Base-by-base conservation (phyloP, 2,888 invertebrate species). In the Galerucella nymphaeae region DNA sequence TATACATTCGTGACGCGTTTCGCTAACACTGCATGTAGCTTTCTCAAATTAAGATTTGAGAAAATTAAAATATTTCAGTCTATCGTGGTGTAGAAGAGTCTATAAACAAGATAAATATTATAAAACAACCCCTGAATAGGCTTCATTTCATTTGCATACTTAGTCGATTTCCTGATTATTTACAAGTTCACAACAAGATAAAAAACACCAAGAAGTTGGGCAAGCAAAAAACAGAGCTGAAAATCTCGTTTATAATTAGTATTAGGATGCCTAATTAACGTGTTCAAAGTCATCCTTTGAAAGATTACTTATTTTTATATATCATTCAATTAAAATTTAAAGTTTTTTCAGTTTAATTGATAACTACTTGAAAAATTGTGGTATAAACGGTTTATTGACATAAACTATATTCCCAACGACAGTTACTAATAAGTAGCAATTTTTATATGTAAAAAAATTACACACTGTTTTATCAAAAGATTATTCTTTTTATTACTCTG, bases 231-330 rank as follows among this genome's bases (percentile, higher is more conserved):
- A n/a, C 77, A 76, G 23, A 63, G 63, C 58, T 53, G 53, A 18
- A 55, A 30, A 79, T 77, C 78, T 80, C 75, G 68, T 78, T 78
- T 71, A 73, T 79, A 75, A 76, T 74, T 78, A 80, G 77, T 81
- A 81, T 80, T 82, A 80, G 78, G 76, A 77, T 78, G 77, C 72
- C 78, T 80, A 82, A 83, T 83, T 82, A 82, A 80, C 80, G 79
- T 78, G 82, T 14, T 75, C 18, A 16, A 30, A 65, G 61, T 66
- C 57, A 68, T 71, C 71, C 74, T 74, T 70, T 65, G 59, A 53
- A 16, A 23, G 57, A 71, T 74, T 61, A 67, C 74, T 67, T 59
- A 61, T 57, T 71, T 74, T 71, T 67, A 74, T 64, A 70, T 64
- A 63, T 62, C 70, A 57, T 63, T 57, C 45, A 55, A 70, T 70